Conservation (phyloP, 1,140 invertebrate genomes). For the Chionoecetes opilio region DNA sequence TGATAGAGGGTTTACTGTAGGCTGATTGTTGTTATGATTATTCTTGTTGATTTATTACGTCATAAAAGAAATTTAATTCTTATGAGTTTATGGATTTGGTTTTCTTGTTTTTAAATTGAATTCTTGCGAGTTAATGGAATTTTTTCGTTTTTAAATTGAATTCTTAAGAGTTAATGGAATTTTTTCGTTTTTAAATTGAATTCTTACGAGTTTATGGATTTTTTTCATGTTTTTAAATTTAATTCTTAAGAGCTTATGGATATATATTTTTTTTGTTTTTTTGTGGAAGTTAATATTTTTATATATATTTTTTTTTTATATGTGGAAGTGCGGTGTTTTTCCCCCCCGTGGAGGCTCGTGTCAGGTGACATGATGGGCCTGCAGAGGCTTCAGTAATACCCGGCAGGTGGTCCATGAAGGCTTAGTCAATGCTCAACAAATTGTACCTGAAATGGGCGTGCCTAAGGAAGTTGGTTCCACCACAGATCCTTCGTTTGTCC, state of each 20-base stretch:
- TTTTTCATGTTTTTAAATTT: background rate
- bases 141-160: no score
- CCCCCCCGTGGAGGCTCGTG: constrained; percentile 60
- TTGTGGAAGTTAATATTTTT: no score
- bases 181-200: no score
- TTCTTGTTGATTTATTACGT: background rate
- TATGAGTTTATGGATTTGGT: constrained; percentile 36
- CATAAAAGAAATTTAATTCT: background rate
- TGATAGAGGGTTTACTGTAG: no score
- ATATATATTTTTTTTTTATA: constrained; percentile 32
- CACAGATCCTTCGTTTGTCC: constrained; percentile 65
- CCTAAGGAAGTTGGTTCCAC: constrained; percentile 76
- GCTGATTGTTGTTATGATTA: background rate
- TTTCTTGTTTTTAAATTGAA: no score
- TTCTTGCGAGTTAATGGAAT: background rate
- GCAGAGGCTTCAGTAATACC: constrained; percentile 51
- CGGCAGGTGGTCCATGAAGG: constrained; percentile 55
- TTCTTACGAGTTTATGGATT: background rate
- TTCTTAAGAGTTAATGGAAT: no score
- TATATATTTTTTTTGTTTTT: no score
- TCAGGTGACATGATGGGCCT: constrained; percentile 74
- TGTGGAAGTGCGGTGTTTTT: constrained; percentile 15
- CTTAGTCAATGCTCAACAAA: constrained; percentile 74
- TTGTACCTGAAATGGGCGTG: constrained; percentile 79
- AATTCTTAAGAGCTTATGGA: no score